These are phyloP conservation scores for Mythimna pallens DNA, from an alignment of 2,888 invertebrate species.

Conservation along the genomic window DNA sequence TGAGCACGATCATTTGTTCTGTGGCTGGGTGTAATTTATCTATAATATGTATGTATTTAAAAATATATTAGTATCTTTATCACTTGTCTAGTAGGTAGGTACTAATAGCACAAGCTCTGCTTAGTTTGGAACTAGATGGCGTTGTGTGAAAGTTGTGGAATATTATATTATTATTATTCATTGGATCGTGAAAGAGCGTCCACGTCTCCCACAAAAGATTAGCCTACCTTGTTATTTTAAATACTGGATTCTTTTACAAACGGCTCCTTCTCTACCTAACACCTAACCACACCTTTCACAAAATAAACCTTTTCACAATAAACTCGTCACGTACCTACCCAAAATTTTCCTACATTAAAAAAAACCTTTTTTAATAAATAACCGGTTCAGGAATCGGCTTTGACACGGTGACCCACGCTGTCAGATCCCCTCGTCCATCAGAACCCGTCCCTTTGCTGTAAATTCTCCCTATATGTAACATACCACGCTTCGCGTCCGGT, in stretches of 20 bases:
- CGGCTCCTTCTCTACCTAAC: background rate
- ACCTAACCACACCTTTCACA: background rate
- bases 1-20: too few species aligned
- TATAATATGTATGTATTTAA: too few species aligned
- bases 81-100: too few species aligned
- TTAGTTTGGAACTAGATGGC: too few species aligned
- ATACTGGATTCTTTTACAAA: background rate
- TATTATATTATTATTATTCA: too few species aligned
- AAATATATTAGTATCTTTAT: too few species aligned
- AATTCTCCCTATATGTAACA: slow-evolving; percentile 64
- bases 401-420: slow-evolving; percentile 67
- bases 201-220: background rate
- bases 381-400: slow-evolving; percentile 56
- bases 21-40: too few species aligned
- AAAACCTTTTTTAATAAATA: slow-evolving; percentile 47
- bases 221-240: background rate
- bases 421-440: slow-evolving; percentile 68
- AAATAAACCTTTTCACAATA: slow-evolving; percentile 7
- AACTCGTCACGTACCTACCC: background rate
- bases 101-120: too few species aligned
- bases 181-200: background rate
- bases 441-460: slow-evolving; percentile 64
- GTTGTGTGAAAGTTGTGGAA: too few species aligned
- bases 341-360: slow-evolving; percentile 30
- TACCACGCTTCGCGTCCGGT: slow-evolving; percentile 43